A percentile compares a stretch with the other conserved stretches of the same genome.
Evolutionary conservation across 1,140 invertebrate genomes (phyloP).

Genomic region (Euura saliciscinereae): DNA sequence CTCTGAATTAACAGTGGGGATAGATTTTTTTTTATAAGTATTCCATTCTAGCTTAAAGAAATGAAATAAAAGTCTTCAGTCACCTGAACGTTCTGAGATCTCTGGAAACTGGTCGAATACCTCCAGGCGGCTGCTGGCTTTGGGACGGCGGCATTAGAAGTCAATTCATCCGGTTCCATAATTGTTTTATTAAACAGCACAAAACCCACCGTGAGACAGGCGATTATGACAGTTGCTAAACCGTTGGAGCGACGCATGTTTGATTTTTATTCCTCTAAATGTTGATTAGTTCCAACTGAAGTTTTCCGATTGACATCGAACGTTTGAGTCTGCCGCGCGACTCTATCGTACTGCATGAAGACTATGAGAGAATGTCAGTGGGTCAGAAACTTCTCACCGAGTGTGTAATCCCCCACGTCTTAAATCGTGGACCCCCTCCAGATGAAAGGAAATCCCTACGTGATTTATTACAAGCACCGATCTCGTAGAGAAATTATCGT

Average conservation of each 20-base stretch:
- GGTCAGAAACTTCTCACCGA: conserved; percentile 43
- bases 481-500: no score
- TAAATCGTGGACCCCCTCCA: background rate
- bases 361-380: conserved; percentile 54
- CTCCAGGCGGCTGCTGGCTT: background rate
- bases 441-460: background rate
- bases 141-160: background rate
- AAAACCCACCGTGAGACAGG: conserved; percentile 33
- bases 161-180: background rate
- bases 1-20: no score
- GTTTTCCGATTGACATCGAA: conserved; percentile 18
- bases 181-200: conserved; percentile 24
- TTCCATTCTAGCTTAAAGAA: no score
- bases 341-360: conserved; percentile 19
- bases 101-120: background rate
- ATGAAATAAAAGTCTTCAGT: no score
- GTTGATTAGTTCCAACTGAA: background rate
- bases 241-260: conserved; percentile 42
- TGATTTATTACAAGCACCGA: background rate
- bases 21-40: no score
- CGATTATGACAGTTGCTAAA: conserved; percentile 25
- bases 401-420: background rate
- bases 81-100: no score
- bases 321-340: conserved; percentile 39
- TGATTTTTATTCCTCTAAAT: conserved; percentile 17